Conservation (phyloP, 2,888 invertebrate species). For the Luperina testacea region DNA sequence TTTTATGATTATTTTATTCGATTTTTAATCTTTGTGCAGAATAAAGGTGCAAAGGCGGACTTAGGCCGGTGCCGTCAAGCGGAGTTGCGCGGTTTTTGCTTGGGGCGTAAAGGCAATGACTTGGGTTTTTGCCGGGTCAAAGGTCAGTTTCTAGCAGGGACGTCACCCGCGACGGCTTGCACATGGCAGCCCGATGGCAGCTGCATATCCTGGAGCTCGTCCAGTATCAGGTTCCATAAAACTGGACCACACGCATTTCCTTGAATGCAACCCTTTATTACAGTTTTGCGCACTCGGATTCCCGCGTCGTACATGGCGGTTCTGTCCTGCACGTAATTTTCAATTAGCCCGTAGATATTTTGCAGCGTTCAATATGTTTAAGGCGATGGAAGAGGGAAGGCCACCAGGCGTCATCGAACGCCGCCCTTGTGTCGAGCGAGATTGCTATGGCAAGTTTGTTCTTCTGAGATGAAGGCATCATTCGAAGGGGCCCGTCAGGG, state of each 20-base stretch:
- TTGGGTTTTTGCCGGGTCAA: not conserved
- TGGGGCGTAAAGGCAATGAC: not conserved
- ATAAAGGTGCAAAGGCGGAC: not conserved
- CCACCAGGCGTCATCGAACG: too few relatives aligned
- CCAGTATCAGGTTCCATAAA: not conserved
- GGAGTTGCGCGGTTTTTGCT: not conserved
- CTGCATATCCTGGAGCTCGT: not conserved
- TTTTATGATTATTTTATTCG: not conserved
- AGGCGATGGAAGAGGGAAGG: too few relatives aligned
- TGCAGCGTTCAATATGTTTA: too few relatives aligned
- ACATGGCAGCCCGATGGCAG: not conserved
- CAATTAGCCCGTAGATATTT: too few relatives aligned
- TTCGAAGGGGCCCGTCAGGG: too few relatives aligned
- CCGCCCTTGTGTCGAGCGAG: too few relatives aligned
- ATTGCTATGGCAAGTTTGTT: too few relatives aligned
- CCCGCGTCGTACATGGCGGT: not conserved
- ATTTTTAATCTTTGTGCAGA: too few relatives aligned
- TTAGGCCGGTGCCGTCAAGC: not conserved
- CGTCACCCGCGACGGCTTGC: not conserved
- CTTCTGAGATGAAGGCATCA: too few relatives aligned
- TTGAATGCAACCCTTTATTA: not conserved
- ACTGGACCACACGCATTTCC: not conserved
- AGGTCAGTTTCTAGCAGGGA: not conserved
- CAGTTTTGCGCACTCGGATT: not conserved
- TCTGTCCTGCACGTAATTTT: not conserved